phyloP scores from a whole-genome alignment of 2,113 vertebrate species.

The Antennarius striatus region DNA sequence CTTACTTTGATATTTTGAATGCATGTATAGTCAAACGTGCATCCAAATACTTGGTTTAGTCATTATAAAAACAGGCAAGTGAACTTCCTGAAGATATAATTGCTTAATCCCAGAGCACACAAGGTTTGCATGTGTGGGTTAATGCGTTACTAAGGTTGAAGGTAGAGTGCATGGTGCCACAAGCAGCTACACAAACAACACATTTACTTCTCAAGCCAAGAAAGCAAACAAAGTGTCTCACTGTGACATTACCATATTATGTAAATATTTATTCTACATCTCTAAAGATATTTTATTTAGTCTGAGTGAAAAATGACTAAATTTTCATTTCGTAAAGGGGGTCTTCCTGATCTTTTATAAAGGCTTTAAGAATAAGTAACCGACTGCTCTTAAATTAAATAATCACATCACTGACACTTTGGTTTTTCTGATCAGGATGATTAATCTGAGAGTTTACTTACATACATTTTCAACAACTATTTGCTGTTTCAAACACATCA shows the following conservation, averaged over 20 bases:
- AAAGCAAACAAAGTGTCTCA: background rate
- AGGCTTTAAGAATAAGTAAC: background rate
- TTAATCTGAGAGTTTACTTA: too few species aligned
- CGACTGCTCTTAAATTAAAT: conserved; percentile 23
- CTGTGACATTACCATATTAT: background rate
- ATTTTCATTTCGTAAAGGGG: background rate
- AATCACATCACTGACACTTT: background rate
- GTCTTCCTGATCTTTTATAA: conserved; percentile 3
- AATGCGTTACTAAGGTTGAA: conserved; percentile 2
- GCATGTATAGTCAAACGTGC: background rate
- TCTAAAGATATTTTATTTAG: background rate
- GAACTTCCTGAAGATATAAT: conserved; percentile 11
- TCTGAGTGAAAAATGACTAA: conserved; percentile 3
- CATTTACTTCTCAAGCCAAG: conserved; percentile 10
- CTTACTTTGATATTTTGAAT: conserved; percentile 8
- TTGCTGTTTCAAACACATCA: background rate
- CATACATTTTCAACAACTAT: background rate
- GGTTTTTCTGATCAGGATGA: too few species aligned
- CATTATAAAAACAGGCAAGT: background rate
- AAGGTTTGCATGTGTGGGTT: background rate
- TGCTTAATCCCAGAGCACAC: conserved; percentile 3
- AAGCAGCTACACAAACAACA: conserved; percentile 9
- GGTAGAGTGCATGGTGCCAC: conserved; percentile 4
- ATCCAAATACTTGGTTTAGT: background rate
- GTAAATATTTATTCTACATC: conserved; percentile 1